Conservation (phyloP, 92 coral and sea anemone species). For the Galaxea fascicularis region DNA sequence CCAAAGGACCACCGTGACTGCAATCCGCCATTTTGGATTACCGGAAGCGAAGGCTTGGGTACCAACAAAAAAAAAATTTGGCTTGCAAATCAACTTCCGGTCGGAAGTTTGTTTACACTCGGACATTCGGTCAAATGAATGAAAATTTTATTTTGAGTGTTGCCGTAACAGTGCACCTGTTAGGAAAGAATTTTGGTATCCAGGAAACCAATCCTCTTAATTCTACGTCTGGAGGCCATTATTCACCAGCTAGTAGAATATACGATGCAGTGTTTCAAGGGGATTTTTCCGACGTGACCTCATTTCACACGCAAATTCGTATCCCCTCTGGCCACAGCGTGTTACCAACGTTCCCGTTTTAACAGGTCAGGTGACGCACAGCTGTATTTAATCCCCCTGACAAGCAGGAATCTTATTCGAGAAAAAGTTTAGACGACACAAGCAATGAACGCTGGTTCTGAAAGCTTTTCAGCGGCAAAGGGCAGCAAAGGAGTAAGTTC, state of each 20-base stretch:
- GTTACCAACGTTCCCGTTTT: background rate
- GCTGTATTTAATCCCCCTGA: slow-evolving; percentile 10
- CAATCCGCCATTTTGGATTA: slow-evolving; percentile 59
- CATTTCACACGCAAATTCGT: slow-evolving; percentile 24
- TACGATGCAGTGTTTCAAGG: background rate
- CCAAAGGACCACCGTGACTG: background rate
- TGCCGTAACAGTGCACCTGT: slow-evolving; percentile 52
- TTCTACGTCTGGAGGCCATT: slow-evolving; percentile 8
- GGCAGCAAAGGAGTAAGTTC: slow-evolving; percentile 1
- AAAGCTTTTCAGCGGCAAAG: slow-evolving; percentile 3
- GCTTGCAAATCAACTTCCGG: slow-evolving; percentile 54
- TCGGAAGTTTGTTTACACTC: slow-evolving; percentile 29
- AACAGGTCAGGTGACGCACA: slow-evolving; percentile 42
- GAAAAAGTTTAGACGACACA: background rate
- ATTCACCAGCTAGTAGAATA: slow-evolving; percentile 1
- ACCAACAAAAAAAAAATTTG: background rate
- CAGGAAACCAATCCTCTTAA: slow-evolving; percentile 37
- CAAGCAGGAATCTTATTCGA: background rate
- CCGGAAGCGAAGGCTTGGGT: slow-evolving; percentile 22
- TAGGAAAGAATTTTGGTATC: slow-evolving; percentile 37
- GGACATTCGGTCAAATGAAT: slow-evolving; percentile 13
- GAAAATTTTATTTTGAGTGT: slow-evolving; percentile 4
- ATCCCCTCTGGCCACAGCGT: slow-evolving; percentile 5
- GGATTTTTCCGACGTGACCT: slow-evolving; percentile 29
- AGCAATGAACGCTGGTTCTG: background rate